Base-by-base conservation (phyloP, 2,113 vertebrate genomes). In the Spheniscus mendiculus region DNA sequence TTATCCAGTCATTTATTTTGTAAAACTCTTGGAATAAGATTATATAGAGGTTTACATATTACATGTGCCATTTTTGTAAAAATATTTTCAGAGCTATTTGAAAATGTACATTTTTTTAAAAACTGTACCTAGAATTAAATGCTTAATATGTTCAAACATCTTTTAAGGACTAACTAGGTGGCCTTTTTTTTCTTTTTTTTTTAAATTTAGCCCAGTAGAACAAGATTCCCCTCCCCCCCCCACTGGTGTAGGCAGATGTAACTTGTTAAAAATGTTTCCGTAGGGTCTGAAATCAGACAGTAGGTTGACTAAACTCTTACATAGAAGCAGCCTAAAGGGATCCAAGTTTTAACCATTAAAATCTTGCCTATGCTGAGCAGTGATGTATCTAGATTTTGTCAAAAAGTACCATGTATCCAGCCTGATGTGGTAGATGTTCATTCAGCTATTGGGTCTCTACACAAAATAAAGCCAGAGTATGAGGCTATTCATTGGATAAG, bases 161-260 rank as follows among this genome's bases (percentile, higher is more conserved):
- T 50, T 45, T 45, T 22, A 38, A 61, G 8, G 27, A 49, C 26
- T 71, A 30, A n/a, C 7, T 66, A 34, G 16, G 9, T 56, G 10
- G 17, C 3, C 2, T 15, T 52, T 55, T 67, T 69, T 21, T 27
- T 19, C n/a, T 42, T 52, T 50, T 6, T 22, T 21, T 59, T 59
- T 59, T 3, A 22, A n/a, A 27, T 73, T 55, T 40, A 29, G 3
- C 42, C 27, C 29, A n/a, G 22, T 32, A 52, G 63, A 69, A 78
- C 36, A 7, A 59, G 10, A 27, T 21, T 61, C 3, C 5, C 32
- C 17, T 21, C 16, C 1, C 32, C 32, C 21, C 16, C 1, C 4
- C n/a, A n/a, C n/a, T 36, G 19, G 25, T 63, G 13, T 20, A 62
- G 10, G 32, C 20, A 61, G 22, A 25, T 15, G 3, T 63, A 62